Evolutionary conservation across 2,113 vertebrate genomes (phyloP).

Genomic region (Cyphomyrus discorhynchus): DNA sequence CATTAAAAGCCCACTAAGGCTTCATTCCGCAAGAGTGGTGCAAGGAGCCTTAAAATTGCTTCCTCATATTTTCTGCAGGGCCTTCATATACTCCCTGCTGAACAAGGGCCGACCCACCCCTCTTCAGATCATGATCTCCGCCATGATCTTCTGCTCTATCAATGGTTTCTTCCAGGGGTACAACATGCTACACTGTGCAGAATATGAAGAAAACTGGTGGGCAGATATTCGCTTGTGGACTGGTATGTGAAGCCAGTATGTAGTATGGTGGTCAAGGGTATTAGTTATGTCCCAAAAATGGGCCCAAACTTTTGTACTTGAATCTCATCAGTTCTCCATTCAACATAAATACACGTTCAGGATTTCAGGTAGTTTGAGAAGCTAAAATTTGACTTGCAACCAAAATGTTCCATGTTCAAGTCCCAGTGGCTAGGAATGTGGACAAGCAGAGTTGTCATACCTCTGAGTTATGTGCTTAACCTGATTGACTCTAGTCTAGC

Average conservation of each 20-base stretch:
- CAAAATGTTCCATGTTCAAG: neutral
- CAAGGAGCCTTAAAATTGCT: neutral
- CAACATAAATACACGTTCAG: neutral
- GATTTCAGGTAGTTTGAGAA: neutral
- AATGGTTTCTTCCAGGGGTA: conserved; percentile 86
- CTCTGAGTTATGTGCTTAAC: neutral
- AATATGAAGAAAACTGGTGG: conserved; percentile 63
- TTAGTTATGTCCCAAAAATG: neutral
- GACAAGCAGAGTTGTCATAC: neutral
- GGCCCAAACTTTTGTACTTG: neutral
- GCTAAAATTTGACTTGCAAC: neutral
- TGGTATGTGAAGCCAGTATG: conserved; percentile 51
- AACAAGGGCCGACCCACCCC: conserved; percentile 40
- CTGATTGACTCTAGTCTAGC: neutral
- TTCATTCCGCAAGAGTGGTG: neutral
- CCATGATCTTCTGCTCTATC: conserved; percentile 67
- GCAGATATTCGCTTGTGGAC: conserved; percentile 56
- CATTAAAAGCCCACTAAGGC: neutral
- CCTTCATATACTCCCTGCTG: conserved; percentile 44
- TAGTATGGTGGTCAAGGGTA: neutral
- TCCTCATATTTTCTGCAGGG: conserved; percentile 27
- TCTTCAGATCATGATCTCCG: conserved; percentile 35
- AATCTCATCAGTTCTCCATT: neutral
- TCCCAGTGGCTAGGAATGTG: neutral
- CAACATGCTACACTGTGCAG: conserved; percentile 73